These are phyloP conservation scores for Gymnocheta viridis DNA, from an alignment of 2,888 invertebrate species.

Conservation along the genomic window DNA sequence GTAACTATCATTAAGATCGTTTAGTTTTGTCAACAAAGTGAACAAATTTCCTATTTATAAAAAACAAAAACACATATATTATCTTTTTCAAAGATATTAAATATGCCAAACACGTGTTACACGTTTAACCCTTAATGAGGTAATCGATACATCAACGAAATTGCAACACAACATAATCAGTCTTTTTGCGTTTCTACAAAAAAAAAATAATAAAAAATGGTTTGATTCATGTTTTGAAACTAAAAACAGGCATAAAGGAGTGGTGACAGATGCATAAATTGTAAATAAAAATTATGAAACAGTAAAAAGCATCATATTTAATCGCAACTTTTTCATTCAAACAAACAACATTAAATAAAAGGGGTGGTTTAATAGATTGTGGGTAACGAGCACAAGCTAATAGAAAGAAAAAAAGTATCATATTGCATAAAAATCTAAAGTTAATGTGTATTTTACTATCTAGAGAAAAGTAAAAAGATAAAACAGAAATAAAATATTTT, in stretches of 20 bases:
- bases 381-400: not conserved
- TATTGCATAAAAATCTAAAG: conserved; percentile 37
- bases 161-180: conserved; percentile 3
- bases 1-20: conserved; percentile 6
- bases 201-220: not conserved
- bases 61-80: not conserved
- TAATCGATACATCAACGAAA: conserved; percentile 60
- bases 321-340: conserved; percentile 50
- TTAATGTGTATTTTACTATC: not conserved
- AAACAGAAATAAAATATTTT: conserved; percentile 27
- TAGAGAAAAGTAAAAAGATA: not conserved
- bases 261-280: conserved; percentile 63
- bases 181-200: not conserved
- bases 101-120: conserved; percentile 52
- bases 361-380: conserved; percentile 43
- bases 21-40: conserved; percentile 35
- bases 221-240: conserved; percentile 7
- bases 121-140: conserved; percentile 59
- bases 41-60: conserved; percentile 1
- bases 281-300: conserved; percentile 32
- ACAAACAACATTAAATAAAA: conserved; percentile 13
- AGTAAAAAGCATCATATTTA: not conserved
- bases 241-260: conserved; percentile 6
- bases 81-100: conserved; percentile 22
- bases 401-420: conserved; percentile 26